Evolutionary conservation across 2,888 invertebrate genomes (phyloP), one percentile per base, ranked within the genome.

Genomic region (Neoaliturus tenellus): DNA sequence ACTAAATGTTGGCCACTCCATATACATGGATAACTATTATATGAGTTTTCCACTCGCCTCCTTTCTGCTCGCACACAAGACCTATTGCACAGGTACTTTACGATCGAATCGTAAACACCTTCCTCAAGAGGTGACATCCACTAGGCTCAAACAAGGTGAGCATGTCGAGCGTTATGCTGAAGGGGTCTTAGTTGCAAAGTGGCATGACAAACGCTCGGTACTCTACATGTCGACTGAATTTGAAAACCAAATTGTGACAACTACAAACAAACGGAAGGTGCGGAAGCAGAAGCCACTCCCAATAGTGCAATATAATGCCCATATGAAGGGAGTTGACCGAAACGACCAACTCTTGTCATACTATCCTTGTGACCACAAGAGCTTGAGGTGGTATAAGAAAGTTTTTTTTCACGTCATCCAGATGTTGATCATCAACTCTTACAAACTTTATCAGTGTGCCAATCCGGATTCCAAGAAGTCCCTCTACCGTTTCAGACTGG

Each of bases 51-150:
- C 41, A 0, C 41, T 71, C 23, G 80, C 75, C 3, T 20, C 44
- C 28, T 6, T 55, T 4, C 55, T 80, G 14, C 35, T 80, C 0
- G 10, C 28, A 4, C 55, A 55, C 17, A n/a, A 81, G 25, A 69
- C 81, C 3, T 62, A 80, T 23, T 80, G 35, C 17, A 80, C 80
- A n/a, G 80, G 85, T 12, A 85, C 82, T 31, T 20, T 85, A 4
- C 20, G 83, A 6, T 14, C 55, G 8, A 33, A 48, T 23, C 2
- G 81, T 39, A 83, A 83, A 51, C 14, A 78, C 33, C 41, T 55
- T 20, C 85, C 81, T 2, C 28, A 33, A 20, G 83, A 73, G 2
- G 83, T 85, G 8, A 81, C 23, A 20, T 3, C 17, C 6, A 39
- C 39, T 35, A 83, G 71, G 33, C 75, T 85, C 0, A 55, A 73